Base-by-base conservation (phyloP, 2,888 invertebrate species). In the Corbicula japonica region DNA sequence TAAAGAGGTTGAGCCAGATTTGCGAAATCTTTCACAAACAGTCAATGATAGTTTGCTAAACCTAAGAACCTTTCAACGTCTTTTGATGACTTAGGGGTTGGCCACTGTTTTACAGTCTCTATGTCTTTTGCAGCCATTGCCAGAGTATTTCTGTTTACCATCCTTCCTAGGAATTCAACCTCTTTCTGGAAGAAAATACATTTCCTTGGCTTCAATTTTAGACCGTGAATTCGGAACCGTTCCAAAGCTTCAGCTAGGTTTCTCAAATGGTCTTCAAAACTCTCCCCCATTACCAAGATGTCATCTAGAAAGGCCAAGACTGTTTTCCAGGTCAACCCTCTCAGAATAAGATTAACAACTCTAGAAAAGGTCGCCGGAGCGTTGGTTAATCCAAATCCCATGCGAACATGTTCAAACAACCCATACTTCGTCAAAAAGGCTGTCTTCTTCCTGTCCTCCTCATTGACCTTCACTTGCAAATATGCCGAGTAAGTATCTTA, bases 131-230 rank as follows among this genome's bases (percentile, higher is more conserved):
- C 41, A 15, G 60, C 32, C 26, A 78, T 69, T 2, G 26, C 35
- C 23, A 84, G 38, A 1, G 56, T 61, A 26, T 66, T 28, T 5
- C 38, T 26, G 38, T 15, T 60, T 0, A 76, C 61, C 15, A 23
- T 54, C 32, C 69, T 15, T 6, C 80, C 75, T 1, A 83, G 56
- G 28, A 75, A 72, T 2, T 66, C 66, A 1, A 61, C 66, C 35
- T 80, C 66, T 2, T 23, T 6, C 18, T 28, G 52, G 21, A 75
- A 73, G 83, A n/a, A n/a, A n/a, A n/a, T n/a, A n/a, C n/a, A n/a
- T n/a, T n/a, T n/a, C n/a, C n/a, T n/a, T n/a, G n/a, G 78, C 34
- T 85, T 83, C 12, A 83, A 35, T 38, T 85, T 85, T 18, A 85
- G 48, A 5, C 61, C 34, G 32, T 69, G 61, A 12, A 38, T 4